These are phyloP conservation scores for Archips crataeganus DNA, from an alignment of 2,888 invertebrate species.

Conservation along the genomic window DNA sequence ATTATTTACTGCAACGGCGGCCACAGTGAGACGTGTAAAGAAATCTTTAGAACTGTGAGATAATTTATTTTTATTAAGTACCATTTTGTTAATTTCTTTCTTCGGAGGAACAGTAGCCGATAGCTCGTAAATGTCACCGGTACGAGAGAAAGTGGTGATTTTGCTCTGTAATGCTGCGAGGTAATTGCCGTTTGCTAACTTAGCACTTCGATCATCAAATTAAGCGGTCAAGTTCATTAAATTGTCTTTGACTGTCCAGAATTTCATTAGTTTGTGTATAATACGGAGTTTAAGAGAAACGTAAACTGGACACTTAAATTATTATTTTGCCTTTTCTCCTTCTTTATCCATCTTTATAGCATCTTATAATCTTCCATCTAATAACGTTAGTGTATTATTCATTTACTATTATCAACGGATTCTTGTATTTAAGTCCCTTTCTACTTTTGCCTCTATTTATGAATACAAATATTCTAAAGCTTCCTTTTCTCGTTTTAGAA, in stretches of 20 bases:
- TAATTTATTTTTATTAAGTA: neutral
- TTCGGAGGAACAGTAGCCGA: constrained; percentile 7
- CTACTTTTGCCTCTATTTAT: too few species aligned
- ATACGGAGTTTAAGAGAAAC: neutral
- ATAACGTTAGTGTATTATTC: too few species aligned
- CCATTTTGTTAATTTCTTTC: neutral
- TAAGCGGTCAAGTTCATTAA: constrained; percentile 10
- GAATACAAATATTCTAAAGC: too few species aligned
- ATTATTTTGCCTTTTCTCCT: neutral
- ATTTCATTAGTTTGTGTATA: neutral
- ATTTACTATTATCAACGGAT: too few species aligned
- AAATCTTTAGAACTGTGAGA: neutral
- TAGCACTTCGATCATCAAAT: constrained; percentile 33
- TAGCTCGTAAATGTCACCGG: constrained; percentile 34
- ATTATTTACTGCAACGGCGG: too few species aligned
- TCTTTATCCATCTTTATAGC: neutral
- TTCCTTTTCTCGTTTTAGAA: too few species aligned
- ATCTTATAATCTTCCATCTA: too few species aligned
- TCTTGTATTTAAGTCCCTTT: too few species aligned
- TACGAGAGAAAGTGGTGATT: constrained; percentile 49
- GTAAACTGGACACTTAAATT: too few species aligned
- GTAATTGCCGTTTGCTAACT: constrained; percentile 55
- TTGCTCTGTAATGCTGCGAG: constrained; percentile 51
- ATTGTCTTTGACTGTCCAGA: constrained; percentile 1
- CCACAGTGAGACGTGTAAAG: neutral